Percentiles rank a stretch among this genome's conserved stretches.
Conservation (phyloP, 2,888 invertebrate species). For the Drepana falcataria region DNA sequence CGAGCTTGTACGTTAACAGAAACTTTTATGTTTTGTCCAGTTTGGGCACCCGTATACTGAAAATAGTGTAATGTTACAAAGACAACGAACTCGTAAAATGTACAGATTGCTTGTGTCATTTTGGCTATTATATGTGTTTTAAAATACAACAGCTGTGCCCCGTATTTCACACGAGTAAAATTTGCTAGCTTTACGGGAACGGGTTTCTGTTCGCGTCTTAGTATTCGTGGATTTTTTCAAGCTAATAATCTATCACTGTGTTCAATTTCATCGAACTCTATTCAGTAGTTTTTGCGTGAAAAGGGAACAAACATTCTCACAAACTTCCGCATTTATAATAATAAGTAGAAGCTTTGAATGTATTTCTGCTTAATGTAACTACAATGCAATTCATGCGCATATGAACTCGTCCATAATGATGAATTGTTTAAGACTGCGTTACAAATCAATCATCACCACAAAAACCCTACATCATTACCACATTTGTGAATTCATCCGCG, state of each 20-base stretch:
- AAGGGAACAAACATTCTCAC: no score
- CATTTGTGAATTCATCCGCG: constrained; percentile 10
- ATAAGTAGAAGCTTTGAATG: no score
- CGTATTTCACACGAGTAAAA: no score
- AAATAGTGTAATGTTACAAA: constrained; percentile 63
- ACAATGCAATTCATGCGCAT: background rate
- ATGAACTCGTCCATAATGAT: constrained; percentile 2
- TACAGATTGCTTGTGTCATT: constrained; percentile 10
- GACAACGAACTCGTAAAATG: constrained; percentile 75
- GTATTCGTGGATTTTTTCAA: no score
- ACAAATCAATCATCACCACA: background rate
- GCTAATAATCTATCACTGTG: no score
- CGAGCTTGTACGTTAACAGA: constrained; percentile 40
- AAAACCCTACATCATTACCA: background rate
- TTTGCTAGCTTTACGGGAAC: no score
- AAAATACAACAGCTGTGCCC: no score
- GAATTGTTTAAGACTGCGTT: background rate
- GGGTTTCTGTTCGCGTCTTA: no score
- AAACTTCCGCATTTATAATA: no score
- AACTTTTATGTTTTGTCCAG: constrained; percentile 45
- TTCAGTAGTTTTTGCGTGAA: no score
- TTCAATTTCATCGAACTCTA: no score
- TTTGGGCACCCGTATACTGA: constrained; percentile 39
- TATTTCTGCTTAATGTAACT: no score
- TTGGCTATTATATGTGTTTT: background rate